phyloP scores from a whole-genome alignment of 2,113 vertebrate species.

The Ciconia boyciana region DNA sequence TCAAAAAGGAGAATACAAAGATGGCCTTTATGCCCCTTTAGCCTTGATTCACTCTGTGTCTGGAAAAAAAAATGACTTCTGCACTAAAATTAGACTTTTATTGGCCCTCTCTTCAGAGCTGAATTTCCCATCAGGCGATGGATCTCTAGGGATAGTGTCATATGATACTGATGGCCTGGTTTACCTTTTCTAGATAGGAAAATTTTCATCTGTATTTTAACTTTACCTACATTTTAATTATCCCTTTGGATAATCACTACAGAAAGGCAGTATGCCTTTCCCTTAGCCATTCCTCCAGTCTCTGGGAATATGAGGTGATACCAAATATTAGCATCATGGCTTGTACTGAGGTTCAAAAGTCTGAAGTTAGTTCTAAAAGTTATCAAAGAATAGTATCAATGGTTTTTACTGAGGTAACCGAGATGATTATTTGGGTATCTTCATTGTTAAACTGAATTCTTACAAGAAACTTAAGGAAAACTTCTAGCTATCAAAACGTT shows the following conservation, averaged over 20 bases:
- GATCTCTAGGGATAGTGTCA: neutral
- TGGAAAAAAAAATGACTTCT: neutral
- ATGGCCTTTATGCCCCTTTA: neutral
- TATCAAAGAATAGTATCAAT: neutral
- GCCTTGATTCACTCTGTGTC: neutral
- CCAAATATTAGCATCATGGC: neutral
- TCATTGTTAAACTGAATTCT: neutral
- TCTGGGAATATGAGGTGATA: neutral
- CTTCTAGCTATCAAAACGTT: neutral
- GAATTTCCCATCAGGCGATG: neutral
- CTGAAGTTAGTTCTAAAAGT: neutral
- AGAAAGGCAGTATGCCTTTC: neutral
- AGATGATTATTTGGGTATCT: neutral
- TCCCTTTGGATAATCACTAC: neutral
- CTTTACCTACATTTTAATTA: neutral
- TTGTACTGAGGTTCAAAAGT: neutral
- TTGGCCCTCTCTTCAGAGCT: neutral
- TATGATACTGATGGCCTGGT: neutral
- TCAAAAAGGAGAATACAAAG: neutral
- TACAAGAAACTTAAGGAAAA: neutral
- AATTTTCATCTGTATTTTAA: neutral
- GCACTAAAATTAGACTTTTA: constrained; percentile 19
- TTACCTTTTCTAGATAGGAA: neutral
- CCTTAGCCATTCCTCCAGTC: neutral
- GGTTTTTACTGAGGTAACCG: rapidly evolving